A percentile compares a stretch with the other conserved stretches of the same genome.
Evolutionary conservation across 2,797 vertebrate genomes (phyloP).

Genomic region (Malurus leucopterus): DNA sequence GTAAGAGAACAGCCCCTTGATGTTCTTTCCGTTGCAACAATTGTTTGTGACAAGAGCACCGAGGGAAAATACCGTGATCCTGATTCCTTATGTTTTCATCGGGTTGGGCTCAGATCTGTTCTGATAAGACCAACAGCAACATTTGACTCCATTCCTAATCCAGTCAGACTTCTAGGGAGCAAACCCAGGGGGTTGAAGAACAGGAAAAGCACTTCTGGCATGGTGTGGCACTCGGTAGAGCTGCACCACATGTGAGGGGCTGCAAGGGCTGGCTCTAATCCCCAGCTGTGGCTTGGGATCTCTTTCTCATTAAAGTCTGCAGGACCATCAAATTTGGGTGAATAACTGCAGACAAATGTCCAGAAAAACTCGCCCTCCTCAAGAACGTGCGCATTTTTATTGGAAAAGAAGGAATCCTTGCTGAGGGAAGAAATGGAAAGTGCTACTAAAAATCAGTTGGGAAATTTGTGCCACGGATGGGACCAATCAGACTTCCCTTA

Average conservation of each 20-base stretch:
- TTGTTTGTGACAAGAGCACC: conserved; percentile 37
- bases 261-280: conserved; percentile 35
- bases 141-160: conserved; percentile 51
- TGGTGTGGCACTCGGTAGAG: not conserved
- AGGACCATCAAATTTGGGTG: not conserved
- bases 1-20: not conserved
- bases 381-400: not conserved
- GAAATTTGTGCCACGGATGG: not conserved
- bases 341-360: conserved; percentile 21
- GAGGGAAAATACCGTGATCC: not conserved
- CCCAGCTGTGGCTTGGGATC: conserved; percentile 27
- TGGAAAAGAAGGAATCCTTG: not conserved
- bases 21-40: not conserved
- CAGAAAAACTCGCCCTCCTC: not conserved
- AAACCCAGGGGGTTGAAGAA: conserved; percentile 4
- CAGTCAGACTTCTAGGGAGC: conserved; percentile 22
- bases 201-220: not conserved
- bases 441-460: not conserved
- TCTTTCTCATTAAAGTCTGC: conserved; percentile 28
- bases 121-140: conserved; percentile 17
- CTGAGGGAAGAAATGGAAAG: not conserved
- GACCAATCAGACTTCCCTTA: not conserved
- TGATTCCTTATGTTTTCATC: conserved; percentile 26
- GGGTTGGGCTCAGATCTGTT: conserved; percentile 31
- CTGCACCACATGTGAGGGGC: not conserved